Percentiles rank a stretch among this genome's conserved stretches.
These are phyloP conservation scores for Trissolcus japonicus DNA, from an alignment of 2,888 invertebrate species.

Conservation along the genomic window DNA sequence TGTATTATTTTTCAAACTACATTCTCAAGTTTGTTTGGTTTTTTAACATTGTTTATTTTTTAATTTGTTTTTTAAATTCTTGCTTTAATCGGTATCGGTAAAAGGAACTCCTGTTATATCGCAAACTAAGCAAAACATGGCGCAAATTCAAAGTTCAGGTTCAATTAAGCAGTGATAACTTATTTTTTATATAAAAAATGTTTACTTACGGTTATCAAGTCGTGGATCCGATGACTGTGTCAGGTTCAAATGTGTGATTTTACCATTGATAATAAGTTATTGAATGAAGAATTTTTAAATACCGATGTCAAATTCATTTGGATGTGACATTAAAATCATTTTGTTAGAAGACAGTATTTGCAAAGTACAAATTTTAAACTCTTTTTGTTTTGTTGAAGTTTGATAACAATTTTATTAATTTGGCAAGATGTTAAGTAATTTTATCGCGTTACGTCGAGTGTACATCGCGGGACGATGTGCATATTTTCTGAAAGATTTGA, in stretches of 20 bases:
- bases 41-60: not conserved
- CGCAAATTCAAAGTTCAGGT: constrained; percentile 42
- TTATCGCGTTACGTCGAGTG: constrained; percentile 23
- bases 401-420: not conserved
- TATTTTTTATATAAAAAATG: not conserved
- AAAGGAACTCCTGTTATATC: constrained; percentile 18
- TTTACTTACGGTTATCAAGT: not conserved
- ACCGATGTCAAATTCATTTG: too few relatives aligned
- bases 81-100: constrained; percentile 7
- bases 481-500: constrained; percentile 20
- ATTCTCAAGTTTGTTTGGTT: not conserved
- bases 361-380: constrained; percentile 7
- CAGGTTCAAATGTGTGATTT: too few relatives aligned
- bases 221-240: too few relatives aligned
- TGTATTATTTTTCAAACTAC: too few relatives aligned
- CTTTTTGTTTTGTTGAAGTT: not conserved
- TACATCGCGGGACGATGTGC: constrained; percentile 15
- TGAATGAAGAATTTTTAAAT: too few relatives aligned
- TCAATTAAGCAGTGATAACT: constrained; percentile 5
- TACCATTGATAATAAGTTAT: too few relatives aligned
- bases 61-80: constrained; percentile 1
- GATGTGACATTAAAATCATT: not conserved
- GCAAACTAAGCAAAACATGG: constrained; percentile 17
- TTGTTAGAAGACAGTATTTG: not conserved
- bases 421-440: constrained; percentile 27